A percentile compares a stretch with the other conserved stretches of the same genome.
Evolutionary conservation across 2,797 vertebrate genomes (phyloP).

Genomic region (Silurus aristotelis): DNA sequence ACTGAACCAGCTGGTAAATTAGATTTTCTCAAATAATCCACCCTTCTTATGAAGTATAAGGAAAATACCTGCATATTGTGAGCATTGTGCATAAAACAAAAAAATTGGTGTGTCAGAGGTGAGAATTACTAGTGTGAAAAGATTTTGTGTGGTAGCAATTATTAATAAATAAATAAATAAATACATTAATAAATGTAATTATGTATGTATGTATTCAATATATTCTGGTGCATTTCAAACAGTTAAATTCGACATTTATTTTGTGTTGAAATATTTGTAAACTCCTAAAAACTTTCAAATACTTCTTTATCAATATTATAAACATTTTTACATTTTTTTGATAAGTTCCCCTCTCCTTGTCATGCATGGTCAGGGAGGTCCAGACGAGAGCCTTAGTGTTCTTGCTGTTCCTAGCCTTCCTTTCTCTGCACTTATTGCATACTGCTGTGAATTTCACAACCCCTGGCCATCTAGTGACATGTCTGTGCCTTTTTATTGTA

Average conservation of each 20-base stretch:
- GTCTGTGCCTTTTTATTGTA: neutral
- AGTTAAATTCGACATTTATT: neutral
- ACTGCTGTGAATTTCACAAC: constrained; percentile 8
- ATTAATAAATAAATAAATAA: too few species aligned
- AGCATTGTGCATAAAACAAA: neutral
- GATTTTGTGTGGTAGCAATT: neutral
- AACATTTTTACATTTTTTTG: neutral
- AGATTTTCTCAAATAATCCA: neutral
- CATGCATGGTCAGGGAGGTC: neutral
- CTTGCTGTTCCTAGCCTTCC: neutral
- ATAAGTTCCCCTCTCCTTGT: neutral
- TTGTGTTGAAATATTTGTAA: neutral
- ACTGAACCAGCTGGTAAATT: too few species aligned
- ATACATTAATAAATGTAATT: neutral
- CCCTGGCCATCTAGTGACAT: neutral
- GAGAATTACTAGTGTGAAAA: neutral
- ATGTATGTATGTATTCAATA: neutral
- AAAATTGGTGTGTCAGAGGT: neutral
- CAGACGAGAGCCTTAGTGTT: neutral
- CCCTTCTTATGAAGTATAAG: neutral
- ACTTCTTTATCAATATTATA: neutral
- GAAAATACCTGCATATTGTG: neutral
- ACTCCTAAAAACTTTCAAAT: neutral
- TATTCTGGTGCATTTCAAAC: neutral
- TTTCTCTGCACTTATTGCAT: neutral